Base-by-base conservation (phyloP, 2,113 vertebrate genomes). In the Ascaphus truei region DNA sequence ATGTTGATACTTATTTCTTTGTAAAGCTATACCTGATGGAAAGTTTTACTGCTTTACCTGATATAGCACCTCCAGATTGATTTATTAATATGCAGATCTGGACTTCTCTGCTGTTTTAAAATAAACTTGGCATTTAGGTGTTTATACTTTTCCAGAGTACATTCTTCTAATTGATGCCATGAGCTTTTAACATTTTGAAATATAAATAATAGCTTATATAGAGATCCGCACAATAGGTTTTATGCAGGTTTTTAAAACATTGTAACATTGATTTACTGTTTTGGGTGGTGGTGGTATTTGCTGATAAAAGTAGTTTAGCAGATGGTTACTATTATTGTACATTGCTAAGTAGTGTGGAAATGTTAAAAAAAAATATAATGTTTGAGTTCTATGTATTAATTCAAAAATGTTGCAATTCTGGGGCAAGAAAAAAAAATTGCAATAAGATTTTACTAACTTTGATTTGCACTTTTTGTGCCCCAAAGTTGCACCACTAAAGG, bases 151-250 rank as follows among this genome's bases (percentile, higher is more conserved):
- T n/a, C 23, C 33, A 12, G 57, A 61, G 67, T 51, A 71, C 45
- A 51, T 61, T 71, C 57, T 30, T 9, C 33, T 71, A 60, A 71
- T 60, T 68, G 66, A 60, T 68, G 55, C 55, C 55, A 59, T 37
- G 43, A 11, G 67, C 45, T 71, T 71, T 71, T 61, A 71, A 61
- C 67, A 51, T 71, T 71, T 71, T 52, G 20, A 39, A 18, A 22
- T 61, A 57, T 71, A 71, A 71, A 71, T 71, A 71, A 71, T 26
- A 52, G 56, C 47, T 61, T 61, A 71, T 71, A 61, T 71, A 71
- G 56, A 60, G 45, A 30, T 71, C 45, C 52, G 61, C 56, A 71
- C 67, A 71, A 52, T 60, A 41, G 45, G 23, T 30, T 52, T 39
- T 61, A 52, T 41, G 43, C 23, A 52, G 29, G 20, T 52, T 60